Conservation (phyloP, 2,888 invertebrate genomes). For the Andrena flavipes region DNA sequence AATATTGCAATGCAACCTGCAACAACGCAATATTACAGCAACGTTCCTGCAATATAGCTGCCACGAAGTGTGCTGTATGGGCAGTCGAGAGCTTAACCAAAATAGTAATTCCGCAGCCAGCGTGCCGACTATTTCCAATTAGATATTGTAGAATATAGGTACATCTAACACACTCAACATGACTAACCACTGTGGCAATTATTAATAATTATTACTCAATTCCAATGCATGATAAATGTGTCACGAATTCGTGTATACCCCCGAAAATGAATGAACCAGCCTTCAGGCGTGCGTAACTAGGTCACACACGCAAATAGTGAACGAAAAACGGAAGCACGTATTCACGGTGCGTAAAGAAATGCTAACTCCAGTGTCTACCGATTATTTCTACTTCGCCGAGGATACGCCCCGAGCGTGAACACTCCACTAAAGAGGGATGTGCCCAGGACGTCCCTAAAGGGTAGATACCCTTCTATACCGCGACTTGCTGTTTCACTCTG, state of each 20-base stretch:
- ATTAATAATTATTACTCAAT: too few relatives aligned
- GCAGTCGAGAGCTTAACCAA: too few relatives aligned
- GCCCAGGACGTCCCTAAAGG: not conserved
- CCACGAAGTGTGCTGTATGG: too few relatives aligned
- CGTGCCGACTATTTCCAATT: too few relatives aligned
- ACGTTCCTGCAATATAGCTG: too few relatives aligned
- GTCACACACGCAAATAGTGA: constrained; percentile 23
- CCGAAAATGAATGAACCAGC: constrained; percentile 18
- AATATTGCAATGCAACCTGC: too few relatives aligned
- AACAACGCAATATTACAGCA: too few relatives aligned
- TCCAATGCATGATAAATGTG: too few relatives aligned
- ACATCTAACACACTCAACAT: too few relatives aligned
- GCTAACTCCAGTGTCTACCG: constrained; percentile 32
- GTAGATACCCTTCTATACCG: not conserved
- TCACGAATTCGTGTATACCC: not conserved
- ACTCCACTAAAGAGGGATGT: constrained; percentile 27
- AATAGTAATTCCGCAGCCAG: too few relatives aligned
- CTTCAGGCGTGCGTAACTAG: not conserved
- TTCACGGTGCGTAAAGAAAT: constrained; percentile 30
- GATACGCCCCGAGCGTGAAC: constrained; percentile 16
- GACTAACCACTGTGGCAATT: too few relatives aligned
- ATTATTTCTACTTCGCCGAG: constrained; percentile 30
- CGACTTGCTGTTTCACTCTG: not conserved
- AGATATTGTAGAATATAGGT: too few relatives aligned
- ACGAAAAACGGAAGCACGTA: not conserved